phyloP scores from a whole-genome alignment of 1,140 invertebrate genomes.

The Pogonus chalceus region DNA sequence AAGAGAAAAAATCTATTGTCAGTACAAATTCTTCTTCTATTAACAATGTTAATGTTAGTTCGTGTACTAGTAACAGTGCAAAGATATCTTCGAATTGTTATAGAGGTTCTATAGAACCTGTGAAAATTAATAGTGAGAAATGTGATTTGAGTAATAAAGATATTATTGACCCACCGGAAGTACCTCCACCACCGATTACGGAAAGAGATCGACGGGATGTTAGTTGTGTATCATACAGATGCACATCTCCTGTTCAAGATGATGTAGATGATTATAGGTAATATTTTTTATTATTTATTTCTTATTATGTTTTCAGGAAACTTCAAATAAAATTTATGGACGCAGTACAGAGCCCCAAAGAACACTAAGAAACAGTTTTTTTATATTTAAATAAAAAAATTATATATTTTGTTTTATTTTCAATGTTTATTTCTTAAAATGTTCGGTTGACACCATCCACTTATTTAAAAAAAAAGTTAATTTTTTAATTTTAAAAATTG shows the following conservation, averaged over 20 bases:
- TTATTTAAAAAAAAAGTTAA: no score
- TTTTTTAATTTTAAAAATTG: no score
- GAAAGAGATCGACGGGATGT: slow-evolving; percentile 12
- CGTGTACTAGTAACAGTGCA: not conserved
- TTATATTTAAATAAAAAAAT: no score
- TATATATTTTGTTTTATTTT: no score
- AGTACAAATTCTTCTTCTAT: not conserved
- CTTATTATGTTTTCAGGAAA: no score
- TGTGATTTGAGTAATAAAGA: not conserved
- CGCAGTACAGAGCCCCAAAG: no score
- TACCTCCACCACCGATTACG: slow-evolving; percentile 6
- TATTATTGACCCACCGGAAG: not conserved
- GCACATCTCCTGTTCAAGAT: slow-evolving; percentile 21
- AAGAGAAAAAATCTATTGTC: not conserved
- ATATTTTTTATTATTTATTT: not conserved
- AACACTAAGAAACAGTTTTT: no score
- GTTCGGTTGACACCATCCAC: no score
- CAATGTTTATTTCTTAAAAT: no score
- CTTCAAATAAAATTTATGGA: no score
- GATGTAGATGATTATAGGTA: slow-evolving; percentile 25
- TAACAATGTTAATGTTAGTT: no score
- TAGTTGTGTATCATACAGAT: slow-evolving; percentile 21
- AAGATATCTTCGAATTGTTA: slow-evolving; percentile 1
- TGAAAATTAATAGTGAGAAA: not conserved
- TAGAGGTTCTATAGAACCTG: not conserved